phyloP scores from a whole-genome alignment of 2,113 vertebrate species.

The Gobiocypris rarus region DNA sequence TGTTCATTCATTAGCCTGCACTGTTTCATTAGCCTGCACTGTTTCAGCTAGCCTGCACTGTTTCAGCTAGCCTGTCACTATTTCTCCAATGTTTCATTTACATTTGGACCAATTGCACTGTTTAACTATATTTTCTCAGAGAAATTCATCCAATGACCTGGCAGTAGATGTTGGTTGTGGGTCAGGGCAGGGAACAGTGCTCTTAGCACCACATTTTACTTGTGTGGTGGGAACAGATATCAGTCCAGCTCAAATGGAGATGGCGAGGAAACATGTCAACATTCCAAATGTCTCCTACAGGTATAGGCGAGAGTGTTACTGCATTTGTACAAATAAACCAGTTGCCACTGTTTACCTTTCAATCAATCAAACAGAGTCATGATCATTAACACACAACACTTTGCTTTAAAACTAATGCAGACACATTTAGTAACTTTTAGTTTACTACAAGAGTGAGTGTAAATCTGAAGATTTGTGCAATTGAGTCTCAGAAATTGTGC shows the following conservation, averaged over 20 bases:
- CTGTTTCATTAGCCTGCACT: too few species aligned
- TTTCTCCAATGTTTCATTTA: too few species aligned
- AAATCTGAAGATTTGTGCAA: neutral
- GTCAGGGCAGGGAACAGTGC: constrained; percentile 79
- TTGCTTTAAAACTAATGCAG: neutral
- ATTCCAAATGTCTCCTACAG: constrained; percentile 76
- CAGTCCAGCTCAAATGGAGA: constrained; percentile 80
- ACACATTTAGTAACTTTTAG: neutral
- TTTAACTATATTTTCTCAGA: constrained; percentile 60
- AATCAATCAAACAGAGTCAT: neutral
- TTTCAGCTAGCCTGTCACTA: too few species aligned
- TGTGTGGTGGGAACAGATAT: constrained; percentile 81
- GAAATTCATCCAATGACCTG: constrained; percentile 64
- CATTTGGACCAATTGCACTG: neutral
- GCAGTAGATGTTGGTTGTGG: constrained; percentile 85
- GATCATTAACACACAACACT: neutral
- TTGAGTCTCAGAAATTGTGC: neutral
- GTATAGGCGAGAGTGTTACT: constrained; percentile 55
- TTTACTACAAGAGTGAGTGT: neutral
- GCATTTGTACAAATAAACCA: neutral
- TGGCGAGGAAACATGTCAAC: constrained; percentile 62
- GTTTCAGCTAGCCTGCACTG: too few species aligned
- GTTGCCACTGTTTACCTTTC: neutral
- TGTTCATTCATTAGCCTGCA: neutral
- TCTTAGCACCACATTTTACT: constrained; percentile 76